Evolutionary conservation across 2,888 invertebrate species (phyloP).

Genomic region (Falcaria lacertinaria): DNA sequence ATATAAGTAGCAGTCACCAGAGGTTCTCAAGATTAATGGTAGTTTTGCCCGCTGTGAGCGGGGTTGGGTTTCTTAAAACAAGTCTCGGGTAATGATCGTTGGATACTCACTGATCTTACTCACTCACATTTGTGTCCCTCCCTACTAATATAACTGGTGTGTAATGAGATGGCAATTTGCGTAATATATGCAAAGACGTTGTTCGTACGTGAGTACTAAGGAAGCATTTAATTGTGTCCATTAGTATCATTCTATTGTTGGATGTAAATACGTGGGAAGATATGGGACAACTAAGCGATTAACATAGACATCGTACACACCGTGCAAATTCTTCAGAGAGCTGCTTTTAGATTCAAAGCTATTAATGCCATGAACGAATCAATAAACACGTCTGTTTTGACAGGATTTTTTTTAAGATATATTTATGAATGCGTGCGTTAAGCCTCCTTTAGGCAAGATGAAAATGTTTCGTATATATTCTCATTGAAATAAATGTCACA

Average conservation of each 20-base stretch:
- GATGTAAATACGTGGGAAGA: not conserved
- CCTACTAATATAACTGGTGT: not conserved
- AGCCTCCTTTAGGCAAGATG: no score
- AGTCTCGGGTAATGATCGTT: slow-evolving; percentile 7
- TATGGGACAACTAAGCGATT: not conserved
- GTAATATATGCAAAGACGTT: not conserved
- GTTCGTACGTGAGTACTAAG: not conserved
- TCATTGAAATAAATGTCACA: no score
- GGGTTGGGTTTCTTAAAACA: slow-evolving; percentile 7
- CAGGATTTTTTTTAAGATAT: no score
- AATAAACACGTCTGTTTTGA: no score
- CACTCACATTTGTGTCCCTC: slow-evolving; percentile 2
- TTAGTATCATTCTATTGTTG: not conserved
- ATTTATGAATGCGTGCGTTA: no score
- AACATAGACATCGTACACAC: no score
- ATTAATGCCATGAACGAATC: no score
- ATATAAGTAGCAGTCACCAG: not conserved
- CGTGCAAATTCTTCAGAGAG: no score
- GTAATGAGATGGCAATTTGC: not conserved
- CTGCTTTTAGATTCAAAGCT: no score
- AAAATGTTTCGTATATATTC: no score
- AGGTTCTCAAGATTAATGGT: slow-evolving; percentile 7
- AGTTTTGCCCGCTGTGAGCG: slow-evolving; percentile 1
- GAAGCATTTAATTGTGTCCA: not conserved
- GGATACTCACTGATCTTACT: slow-evolving; percentile 3